These are phyloP conservation scores for Tryphoninae sp. DNA, from an alignment of 2,888 invertebrate species.

Conservation along the genomic window DNA sequence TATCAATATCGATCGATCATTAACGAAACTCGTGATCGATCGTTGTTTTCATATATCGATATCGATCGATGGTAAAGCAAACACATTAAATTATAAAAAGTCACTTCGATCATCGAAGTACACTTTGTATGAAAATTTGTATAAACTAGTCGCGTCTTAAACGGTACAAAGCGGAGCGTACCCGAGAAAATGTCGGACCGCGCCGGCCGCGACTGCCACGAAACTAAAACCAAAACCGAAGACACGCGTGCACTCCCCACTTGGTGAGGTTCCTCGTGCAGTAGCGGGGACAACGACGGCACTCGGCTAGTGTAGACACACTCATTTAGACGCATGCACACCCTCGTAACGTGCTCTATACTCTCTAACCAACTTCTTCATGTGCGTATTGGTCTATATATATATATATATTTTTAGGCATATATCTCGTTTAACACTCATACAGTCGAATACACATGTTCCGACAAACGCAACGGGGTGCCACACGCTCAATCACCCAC, in stretches of 20 bases:
- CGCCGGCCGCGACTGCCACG: conserved; percentile 68
- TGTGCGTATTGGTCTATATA: not conserved
- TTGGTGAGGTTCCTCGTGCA: conserved; percentile 59
- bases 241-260: conserved; percentile 78
- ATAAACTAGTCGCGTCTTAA: not conserved
- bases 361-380: not conserved
- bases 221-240: conserved; percentile 80
- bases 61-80: not conserved
- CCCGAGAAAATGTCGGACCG: conserved; percentile 46
- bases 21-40: not conserved
- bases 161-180: not conserved
- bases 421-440: conserved; percentile 43
- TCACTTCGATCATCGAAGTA: not conserved
- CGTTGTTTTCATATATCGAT: not conserved
- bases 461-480: conserved; percentile 54
- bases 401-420: conserved; percentile 21
- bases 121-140: not conserved
- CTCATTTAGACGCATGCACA: conserved; percentile 54
- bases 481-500: conserved; percentile 55
- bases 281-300: conserved; percentile 53
- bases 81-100: not conserved
- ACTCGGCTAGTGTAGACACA: conserved; percentile 32
- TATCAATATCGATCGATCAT: not conserved
- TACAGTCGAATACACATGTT: conserved; percentile 48
- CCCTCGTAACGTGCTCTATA: conserved; percentile 24